phyloP scores from a whole-genome alignment of 2,113 vertebrate genomes.

The Sprattus sprattus region DNA sequence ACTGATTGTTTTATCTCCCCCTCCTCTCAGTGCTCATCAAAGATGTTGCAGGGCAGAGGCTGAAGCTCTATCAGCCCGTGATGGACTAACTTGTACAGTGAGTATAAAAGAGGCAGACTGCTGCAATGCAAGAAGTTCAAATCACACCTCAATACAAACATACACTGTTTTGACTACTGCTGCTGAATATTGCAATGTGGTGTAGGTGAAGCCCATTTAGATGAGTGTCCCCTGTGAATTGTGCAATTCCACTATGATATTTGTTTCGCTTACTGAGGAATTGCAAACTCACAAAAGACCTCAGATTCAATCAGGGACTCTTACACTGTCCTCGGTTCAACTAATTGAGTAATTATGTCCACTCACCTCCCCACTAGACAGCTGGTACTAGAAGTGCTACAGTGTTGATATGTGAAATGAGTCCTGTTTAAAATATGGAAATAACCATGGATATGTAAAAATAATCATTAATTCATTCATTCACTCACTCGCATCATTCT shows the following conservation, averaged over 20 bases:
- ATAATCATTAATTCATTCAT: background rate
- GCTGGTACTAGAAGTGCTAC: too few relatives aligned
- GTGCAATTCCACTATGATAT: too few relatives aligned
- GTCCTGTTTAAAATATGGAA: too few relatives aligned
- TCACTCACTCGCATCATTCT: background rate
- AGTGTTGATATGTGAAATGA: too few relatives aligned
- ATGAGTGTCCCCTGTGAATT: background rate
- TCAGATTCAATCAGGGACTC: too few relatives aligned
- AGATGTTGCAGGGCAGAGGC: slow-evolving; percentile 69
- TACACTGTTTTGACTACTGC: background rate
- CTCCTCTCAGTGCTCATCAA: slow-evolving; percentile 75
- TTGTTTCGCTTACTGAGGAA: too few relatives aligned
- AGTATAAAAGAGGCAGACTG: background rate
- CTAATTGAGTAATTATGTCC: too few relatives aligned
- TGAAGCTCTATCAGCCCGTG: slow-evolving; percentile 47
- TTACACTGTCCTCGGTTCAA: too few relatives aligned
- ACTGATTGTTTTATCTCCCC: background rate
- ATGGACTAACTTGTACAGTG: background rate
- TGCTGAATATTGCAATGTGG: background rate
- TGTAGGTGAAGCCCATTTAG: too few relatives aligned
- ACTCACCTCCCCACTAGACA: too few relatives aligned
- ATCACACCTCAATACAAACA: background rate
- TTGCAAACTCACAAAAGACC: too few relatives aligned
- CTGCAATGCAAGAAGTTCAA: background rate
- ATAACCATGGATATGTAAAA: too few relatives aligned